Evolutionary conservation across 2,888 invertebrate species (phyloP), one percentile per base, ranked within the genome.

Genomic region (Crepidodera aurea): DNA sequence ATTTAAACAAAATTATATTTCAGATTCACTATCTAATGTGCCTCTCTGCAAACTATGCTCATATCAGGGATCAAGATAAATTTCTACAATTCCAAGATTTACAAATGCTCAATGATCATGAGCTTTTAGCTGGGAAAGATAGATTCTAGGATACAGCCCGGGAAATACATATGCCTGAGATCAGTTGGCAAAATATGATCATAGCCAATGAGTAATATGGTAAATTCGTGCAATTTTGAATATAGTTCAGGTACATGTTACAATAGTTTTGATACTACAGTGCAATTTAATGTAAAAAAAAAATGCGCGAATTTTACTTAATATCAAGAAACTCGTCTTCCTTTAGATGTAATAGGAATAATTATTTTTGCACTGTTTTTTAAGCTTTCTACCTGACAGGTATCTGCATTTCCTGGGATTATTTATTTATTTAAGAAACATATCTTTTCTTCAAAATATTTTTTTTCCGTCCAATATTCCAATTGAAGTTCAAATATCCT

Each of bases 51-150:
- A 97, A 97, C 79, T 97, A 96, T 78, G 96, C 96, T 6, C 96
- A 96, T 76, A 96, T 97, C 73, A 86, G 95, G 60, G 96, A 96
- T 75, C 95, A 96, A 76, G 94, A 94, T 77, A 95, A 96, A 79
- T 93, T 96, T 81, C 93, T 94, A 75, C 95, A 96, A 76, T 82
- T 96, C 54, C 94, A 95, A 79, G 94, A 95, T 78, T 83, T 95
- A 48, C 94, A 94, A 78, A 93, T 91, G 81, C 84, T 95, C 12
- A 91, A 68, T 51, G 91, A 91, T 69, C 81, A 86, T 27, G 91
- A 92, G 81, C 80, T 89, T 70, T 84, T 89, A 63, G 87, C 91
- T 60, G 90, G 91, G 32, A 94, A 94, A 80, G 93, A 93, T 81
- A 87, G 94, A 74, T 94, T 94, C 87, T 94, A 93, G 91, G 90